A percentile compares a stretch with the other conserved stretches of the same genome.
Evolutionary conservation across 2,888 invertebrate genomes (phyloP).

Genomic region (Conomelus anceps): DNA sequence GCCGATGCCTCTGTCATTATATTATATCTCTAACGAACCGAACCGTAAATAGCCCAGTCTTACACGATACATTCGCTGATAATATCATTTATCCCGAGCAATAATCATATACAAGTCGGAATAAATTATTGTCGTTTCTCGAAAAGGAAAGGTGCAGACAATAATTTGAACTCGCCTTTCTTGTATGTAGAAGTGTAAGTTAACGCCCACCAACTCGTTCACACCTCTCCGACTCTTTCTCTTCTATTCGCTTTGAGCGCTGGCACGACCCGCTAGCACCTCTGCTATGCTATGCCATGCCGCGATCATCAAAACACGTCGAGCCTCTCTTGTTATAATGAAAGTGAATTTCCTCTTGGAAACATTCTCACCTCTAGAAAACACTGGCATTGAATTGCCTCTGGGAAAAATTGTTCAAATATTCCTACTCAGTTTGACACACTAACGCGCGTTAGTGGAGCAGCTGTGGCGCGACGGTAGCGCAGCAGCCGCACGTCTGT

Average conservation of each 20-base stretch:
- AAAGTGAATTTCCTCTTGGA: not conserved
- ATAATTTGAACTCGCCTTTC: conserved; percentile 5
- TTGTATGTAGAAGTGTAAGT: not conserved
- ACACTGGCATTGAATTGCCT: not conserved
- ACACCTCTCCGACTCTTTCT: not conserved
- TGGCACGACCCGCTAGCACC: not conserved
- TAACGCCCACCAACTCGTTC: not conserved
- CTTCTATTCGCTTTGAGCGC: not conserved
- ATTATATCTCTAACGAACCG: not conserved
- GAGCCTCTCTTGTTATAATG: not conserved
- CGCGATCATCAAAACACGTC: not conserved
- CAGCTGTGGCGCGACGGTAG: no score
- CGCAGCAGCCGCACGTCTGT: no score
- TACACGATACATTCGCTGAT: not conserved
- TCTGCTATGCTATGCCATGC: not conserved
- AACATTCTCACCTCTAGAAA: not conserved
- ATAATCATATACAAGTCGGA: not conserved
- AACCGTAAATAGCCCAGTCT: not conserved
- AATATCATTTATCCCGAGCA: conserved; percentile 7
- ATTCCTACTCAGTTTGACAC: not conserved
- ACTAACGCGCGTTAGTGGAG: no score
- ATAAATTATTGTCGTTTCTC: conserved; percentile 2
- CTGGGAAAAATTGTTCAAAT: not conserved
- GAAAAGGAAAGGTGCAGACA: conserved; percentile 6
- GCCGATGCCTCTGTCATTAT: not conserved